Base-by-base conservation (phyloP, 2,797 vertebrate species). In the Fundulus diaphanus region DNA sequence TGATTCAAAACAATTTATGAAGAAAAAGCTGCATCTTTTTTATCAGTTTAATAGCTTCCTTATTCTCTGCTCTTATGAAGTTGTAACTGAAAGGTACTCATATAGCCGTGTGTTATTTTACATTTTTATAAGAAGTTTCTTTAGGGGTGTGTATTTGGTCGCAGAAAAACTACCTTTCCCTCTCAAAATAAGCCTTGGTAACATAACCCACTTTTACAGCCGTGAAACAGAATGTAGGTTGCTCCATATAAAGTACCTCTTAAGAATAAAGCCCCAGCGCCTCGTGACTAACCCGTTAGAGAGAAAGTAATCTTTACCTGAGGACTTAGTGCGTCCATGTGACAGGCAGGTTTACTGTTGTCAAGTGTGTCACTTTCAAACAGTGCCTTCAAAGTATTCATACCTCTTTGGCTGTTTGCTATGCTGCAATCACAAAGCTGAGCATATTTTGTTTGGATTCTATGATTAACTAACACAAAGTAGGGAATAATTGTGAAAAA, bases 21-120 rank as follows among this genome's bases (percentile, higher is more conserved):
- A 79, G 70, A 81, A 68, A 79, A 87, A 83, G 63, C 35, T 56
- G 82, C 75, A 46, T 44, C 75, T 75, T 86, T 78, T 87, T 80
- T 85, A 88, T 87, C 82, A 80, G 56, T 82, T 52, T 86, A 86
- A 85, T 82, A 88, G 83, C 76, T 80, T 77, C 72, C 69, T 79
- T 20, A 35, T 70, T 80, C 73, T 74, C 76, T 72, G 79, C 44
- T 68, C 35, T 48, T 66, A 44, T 65, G 67, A 80, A 67, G 46
- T 48, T 48, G 16, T 48, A 66, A 66, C 12, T 42, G 37, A 63
- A 37, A 24, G 33, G 24, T 22, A 40, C 37, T 7, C 16, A 40
- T 42, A 66, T n/a, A 42, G 40, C 24, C 37, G 42, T 42, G 27
- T 66, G 24, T 42, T n/a, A 8, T 42, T 7, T 66, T 42, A 42